Conservation (phyloP, 2,888 invertebrate genomes). For the Acanthosepion esculentum region DNA sequence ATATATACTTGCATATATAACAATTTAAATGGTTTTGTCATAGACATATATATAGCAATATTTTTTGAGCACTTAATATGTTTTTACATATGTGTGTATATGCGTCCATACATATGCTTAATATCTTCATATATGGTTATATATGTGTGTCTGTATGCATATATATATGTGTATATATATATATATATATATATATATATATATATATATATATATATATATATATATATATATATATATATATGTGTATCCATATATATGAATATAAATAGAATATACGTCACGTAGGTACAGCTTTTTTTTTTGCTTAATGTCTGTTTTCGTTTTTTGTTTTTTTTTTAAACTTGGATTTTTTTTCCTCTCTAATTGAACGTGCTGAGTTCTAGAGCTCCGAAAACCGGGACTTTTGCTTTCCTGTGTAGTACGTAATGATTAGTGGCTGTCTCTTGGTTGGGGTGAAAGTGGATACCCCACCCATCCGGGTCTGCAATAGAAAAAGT, state of each 20-base stretch:
- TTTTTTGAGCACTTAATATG: background rate
- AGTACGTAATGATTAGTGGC: constrained; percentile 45
- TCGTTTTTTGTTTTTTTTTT: background rate
- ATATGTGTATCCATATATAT: background rate
- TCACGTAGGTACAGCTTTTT: background rate
- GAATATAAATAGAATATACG: background rate
- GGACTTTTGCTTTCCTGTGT: constrained; percentile 47
- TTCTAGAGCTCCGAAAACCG: constrained; percentile 48
- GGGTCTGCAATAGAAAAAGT: constrained; percentile 46
- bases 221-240: too few relatives aligned
- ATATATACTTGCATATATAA: background rate
- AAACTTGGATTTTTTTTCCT: background rate
- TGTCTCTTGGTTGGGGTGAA: constrained; percentile 47
- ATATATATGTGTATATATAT: constrained; percentile 4
- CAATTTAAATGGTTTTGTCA: background rate
- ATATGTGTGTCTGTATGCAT: background rate
- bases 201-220: background rate
- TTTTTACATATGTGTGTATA: background rate
- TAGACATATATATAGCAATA: background rate
- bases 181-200: background rate
- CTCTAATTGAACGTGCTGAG: constrained; percentile 44
- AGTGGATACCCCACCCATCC: constrained; percentile 46
- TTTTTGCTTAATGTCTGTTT: background rate
- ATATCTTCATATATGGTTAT: background rate
- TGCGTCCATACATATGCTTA: background rate